These are phyloP conservation scores for Sminthurinus signatus DNA, from an alignment of 1,140 invertebrate genomes.

Conservation along the genomic window DNA sequence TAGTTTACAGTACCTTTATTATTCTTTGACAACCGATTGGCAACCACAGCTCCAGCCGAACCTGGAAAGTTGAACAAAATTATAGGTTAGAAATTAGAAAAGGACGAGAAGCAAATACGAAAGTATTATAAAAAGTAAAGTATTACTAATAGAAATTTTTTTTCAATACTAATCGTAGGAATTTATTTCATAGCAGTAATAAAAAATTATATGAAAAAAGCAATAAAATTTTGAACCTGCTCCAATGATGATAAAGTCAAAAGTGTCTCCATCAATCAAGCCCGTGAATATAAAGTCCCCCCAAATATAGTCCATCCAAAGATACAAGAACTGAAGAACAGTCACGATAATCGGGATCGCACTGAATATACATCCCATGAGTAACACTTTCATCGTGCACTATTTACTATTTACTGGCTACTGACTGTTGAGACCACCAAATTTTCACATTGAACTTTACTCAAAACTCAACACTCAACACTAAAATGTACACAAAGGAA, in stretches of 20 bases:
- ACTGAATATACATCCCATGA: not conserved
- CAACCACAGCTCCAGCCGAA: slow-evolving; percentile 55
- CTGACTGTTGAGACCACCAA: too few relatives aligned
- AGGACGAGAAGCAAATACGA: not conserved
- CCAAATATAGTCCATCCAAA: not conserved
- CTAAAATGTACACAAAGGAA: too few relatives aligned
- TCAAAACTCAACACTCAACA: too few relatives aligned
- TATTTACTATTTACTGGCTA: too few relatives aligned
- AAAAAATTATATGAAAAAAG: not conserved
- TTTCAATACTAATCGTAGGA: not conserved
- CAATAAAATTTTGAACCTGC: not conserved
- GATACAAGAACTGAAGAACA: not conserved
- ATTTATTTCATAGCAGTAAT: not conserved
- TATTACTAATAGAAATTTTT: not conserved
- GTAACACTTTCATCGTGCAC: not conserved
- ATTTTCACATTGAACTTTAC: too few relatives aligned
- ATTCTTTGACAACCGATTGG: slow-evolving; percentile 62
- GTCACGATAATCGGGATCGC: not conserved
- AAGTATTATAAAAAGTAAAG: not conserved
- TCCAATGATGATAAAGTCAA: slow-evolving; percentile 10
- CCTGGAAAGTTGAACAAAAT: slow-evolving; percentile 50
- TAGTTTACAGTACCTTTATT: slow-evolving; percentile 60
- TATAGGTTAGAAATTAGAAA: not conserved
- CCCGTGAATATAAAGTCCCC: not conserved
- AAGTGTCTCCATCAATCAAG: slow-evolving; percentile 8